Base-by-base conservation (phyloP, 1,140 invertebrate genomes). In the Nasonia giraulti region DNA sequence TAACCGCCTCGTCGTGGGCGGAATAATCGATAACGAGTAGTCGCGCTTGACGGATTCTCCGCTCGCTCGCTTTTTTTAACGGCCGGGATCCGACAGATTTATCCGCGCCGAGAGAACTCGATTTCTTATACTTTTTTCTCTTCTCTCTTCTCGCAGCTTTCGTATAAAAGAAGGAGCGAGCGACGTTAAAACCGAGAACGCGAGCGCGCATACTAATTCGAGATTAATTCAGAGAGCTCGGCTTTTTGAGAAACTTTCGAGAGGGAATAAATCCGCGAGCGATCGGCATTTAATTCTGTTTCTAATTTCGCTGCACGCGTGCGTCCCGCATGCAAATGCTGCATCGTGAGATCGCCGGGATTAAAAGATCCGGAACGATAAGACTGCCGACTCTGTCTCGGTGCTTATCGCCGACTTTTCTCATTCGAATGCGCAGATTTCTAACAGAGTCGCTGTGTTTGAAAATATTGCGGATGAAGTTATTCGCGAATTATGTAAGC, bases 401-500 rank as follows among this genome's bases (percentile, higher is more conserved):
- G 55, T 17, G 55, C 55, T 62, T 62, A 62, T 62, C 55, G 55
- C 17, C 17, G 55, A 62, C 17, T 62, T 62, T 62, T 62, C 55
- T 62, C 17, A n/a, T 62, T 62, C 55, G 17, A 62, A 62, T 62
- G 20, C 14, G 50, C 5, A 14, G 12, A 62, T 62, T 62, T 62
- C 20, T 62, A 27, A 27, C 27, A 1, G 1, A 2, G 1, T 1
- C 27, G 27, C 27, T 27, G 27, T 27, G 17, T n/a, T n/a, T 62
- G 27, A 12, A 1, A 71, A 71, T 44, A 71, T 71, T 23, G 23
- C 68, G 66, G 44, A 84, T 62, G 20, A 27, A 73, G 47, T 84
- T 79, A 84, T 79, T 79, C 78, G 50, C 78, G 69, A 33, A 83
- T 83, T 62, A 50, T 50, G 47, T 14, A 50, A 50, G 8, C 68